Percentiles rank a stretch among this genome's conserved stretches.
These are phyloP conservation scores for Umimayanthus kanabou DNA, from an alignment of 92 coral and sea anemone species.

Conservation along the genomic window DNA sequence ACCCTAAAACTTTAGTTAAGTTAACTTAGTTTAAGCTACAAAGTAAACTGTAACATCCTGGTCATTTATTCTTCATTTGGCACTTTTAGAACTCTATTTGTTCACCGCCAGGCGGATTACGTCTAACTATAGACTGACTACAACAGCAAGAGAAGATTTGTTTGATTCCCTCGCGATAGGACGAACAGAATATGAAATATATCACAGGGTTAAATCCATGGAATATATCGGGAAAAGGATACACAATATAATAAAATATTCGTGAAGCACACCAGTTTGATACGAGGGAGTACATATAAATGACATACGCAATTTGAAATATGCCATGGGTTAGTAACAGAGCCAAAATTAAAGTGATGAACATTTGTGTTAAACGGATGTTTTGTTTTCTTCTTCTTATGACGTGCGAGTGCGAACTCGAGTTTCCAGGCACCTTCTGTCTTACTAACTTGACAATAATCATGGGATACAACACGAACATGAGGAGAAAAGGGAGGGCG, in stretches of 20 bases:
- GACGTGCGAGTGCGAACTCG: not conserved
- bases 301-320: not conserved
- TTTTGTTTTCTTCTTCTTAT: not conserved
- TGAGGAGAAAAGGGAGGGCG: not conserved
- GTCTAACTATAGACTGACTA: not conserved
- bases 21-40: too few relatives aligned
- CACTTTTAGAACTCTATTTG: not conserved
- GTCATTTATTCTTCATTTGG: not conserved
- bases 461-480: constrained; percentile 5
- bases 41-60: not conserved
- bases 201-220: not conserved
- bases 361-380: not conserved
- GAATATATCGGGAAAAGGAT: not conserved
- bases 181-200: not conserved
- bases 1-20: too few relatives aligned
- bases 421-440: not conserved
- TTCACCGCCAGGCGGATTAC: not conserved
- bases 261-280: not conserved
- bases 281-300: too few relatives aligned
- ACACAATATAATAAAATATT: not conserved
- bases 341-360: not conserved
- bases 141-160: not conserved
- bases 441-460: not conserved
- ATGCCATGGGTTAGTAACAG: not conserved
- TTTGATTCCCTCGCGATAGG: constrained; percentile 18